Evolutionary conservation across 2,113 vertebrate genomes (phyloP).

Genomic region (Anoura caudifer): DNA sequence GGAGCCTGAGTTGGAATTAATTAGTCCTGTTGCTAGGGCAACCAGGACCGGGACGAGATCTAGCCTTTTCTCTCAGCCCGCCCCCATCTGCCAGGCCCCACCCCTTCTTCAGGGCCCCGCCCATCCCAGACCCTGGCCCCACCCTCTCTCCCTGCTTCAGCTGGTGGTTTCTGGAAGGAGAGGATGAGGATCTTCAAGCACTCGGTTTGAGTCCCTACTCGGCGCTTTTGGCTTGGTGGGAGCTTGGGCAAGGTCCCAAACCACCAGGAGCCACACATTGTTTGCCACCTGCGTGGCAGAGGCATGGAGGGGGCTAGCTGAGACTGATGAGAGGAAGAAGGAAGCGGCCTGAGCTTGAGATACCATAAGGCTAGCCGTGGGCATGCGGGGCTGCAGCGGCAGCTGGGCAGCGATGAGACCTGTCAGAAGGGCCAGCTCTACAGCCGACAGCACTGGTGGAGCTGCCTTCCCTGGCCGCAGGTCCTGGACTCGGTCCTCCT

Average conservation of each 20-base stretch:
- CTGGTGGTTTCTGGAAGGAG: not conserved
- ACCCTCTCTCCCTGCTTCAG: not conserved
- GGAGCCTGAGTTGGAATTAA: conserved; percentile 78
- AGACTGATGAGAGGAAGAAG: not conserved
- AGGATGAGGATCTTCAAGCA: not conserved
- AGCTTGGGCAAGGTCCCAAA: not conserved
- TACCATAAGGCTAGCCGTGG: fast-evolving
- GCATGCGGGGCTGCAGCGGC: not conserved
- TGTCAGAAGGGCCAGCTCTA: fast-evolving
- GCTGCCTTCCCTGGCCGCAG: not conserved
- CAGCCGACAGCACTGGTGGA: too few relatives aligned
- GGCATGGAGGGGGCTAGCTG: fast-evolving
- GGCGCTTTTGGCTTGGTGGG: not conserved
- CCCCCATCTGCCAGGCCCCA: conserved; percentile 19
- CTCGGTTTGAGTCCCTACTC: not conserved
- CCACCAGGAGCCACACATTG: not conserved
- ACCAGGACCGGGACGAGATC: conserved; percentile 68
- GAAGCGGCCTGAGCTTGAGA: not conserved
- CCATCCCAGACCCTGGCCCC: not conserved
- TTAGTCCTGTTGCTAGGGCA: conserved; percentile 79
- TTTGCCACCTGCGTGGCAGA: not conserved
- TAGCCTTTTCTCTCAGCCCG: conserved; percentile 58
- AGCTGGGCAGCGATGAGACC: not conserved
- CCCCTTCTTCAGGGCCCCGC: not conserved
- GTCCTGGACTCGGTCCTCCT: not conserved